Base-by-base conservation (phyloP, 2,888 invertebrate species). In the Unio delphinus region DNA sequence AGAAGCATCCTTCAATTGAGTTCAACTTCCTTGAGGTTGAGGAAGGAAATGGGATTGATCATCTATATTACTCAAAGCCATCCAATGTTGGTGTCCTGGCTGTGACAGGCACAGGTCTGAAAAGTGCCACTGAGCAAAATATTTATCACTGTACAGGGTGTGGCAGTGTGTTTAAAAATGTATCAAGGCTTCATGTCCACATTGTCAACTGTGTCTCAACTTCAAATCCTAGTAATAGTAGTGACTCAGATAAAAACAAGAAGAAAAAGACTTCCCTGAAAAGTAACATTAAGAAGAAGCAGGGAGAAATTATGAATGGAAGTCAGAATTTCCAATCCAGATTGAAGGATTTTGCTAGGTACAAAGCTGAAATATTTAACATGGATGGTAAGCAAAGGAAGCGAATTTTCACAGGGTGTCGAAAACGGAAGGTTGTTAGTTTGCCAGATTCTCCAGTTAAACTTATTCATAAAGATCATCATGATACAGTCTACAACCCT, bases 171-270 rank as follows among this genome's bases (percentile, higher is more conserved):
- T 93, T 94, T 80, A 92, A 92, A 70, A 92, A 91, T 62, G 90
- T 94, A 59, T 93, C 94, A 67, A 95, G 95, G 80, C 92, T 97
- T 72, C 96, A 97, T 78, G 93, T 94, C 66, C 97, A 97, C 88
- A 95, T 97, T 91, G 90, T 97, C 60, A 95, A 95, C 87, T 97
- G 97, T 89, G 83, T 81, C 45, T 75, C 80, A 28, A 75, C 68
- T 30, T 55, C 74, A 60, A 69, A 78, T 68, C 72, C 74, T 54
- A 62, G 65, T 17, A 69, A 64, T 65, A 73, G 72, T 60, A 58
- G 59, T n/a, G 34, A 55, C 17, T 72, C 69, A 55, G n/a, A 61
- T 30, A 69, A 68, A 28, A 68, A 69, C 23, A 71, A 65, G 59
- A 67, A 65, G n/a, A 57, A n/a, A 8, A 81, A 80, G 65, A 70